phyloP scores from a whole-genome alignment of 1,140 invertebrate genomes.

The Brachystomella parvula region DNA sequence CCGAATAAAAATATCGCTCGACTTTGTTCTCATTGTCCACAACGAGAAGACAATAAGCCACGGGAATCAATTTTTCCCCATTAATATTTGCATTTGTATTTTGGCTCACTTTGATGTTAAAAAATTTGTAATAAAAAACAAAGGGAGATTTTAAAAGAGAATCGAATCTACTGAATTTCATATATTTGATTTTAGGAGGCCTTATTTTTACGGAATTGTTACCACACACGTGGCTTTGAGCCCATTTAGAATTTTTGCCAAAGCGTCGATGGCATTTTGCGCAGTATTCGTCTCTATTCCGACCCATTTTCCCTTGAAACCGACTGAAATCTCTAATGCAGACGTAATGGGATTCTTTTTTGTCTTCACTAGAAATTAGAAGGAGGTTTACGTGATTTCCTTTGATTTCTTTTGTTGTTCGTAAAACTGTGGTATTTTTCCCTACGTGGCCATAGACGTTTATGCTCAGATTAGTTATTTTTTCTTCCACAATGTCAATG shows the following conservation, averaged over 20 bases:
- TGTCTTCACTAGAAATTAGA: background rate
- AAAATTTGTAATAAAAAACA: background rate
- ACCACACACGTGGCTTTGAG: background rate
- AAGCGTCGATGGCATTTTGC: background rate
- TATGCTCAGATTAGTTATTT: background rate
- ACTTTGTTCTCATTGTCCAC: background rate
- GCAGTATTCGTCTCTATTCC: background rate
- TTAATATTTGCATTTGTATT: background rate
- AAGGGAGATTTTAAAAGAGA: background rate
- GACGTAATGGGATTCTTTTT: background rate
- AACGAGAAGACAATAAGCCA: background rate
- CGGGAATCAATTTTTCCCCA: background rate
- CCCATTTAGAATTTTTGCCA: background rate
- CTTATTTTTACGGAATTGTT: background rate
- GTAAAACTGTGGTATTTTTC: background rate
- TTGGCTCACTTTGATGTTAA: background rate
- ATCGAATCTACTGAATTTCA: background rate
- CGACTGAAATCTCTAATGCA: background rate
- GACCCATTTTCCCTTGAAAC: background rate
- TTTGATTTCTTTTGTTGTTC: background rate
- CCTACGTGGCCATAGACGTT: background rate
- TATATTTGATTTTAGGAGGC: background rate
- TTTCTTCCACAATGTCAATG: background rate
- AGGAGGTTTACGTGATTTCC: background rate
- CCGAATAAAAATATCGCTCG: background rate